Conservation (phyloP, 1,140 invertebrate species). For the Pogonomyrmex barbatus region DNA sequence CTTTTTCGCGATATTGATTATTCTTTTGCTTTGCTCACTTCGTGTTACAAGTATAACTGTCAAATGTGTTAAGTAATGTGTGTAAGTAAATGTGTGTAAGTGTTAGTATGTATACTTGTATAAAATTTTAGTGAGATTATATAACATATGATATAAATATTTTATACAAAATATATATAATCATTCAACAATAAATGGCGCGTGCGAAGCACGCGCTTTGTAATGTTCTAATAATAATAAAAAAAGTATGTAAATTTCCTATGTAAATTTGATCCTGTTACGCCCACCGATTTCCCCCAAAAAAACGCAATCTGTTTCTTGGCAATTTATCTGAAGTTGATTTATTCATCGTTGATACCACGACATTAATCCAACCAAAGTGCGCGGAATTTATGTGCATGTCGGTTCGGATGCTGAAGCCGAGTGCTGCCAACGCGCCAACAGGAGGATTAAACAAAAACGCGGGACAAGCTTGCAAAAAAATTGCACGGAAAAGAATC, state of each 20-base stretch:
- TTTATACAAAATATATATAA: neutral
- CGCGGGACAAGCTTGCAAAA: slow-evolving; percentile 42
- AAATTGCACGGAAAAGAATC: slow-evolving; percentile 29
- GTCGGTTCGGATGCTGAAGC: slow-evolving; percentile 1
- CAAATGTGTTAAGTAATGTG: too few relatives aligned
- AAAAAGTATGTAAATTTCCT: neutral
- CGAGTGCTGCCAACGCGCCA: slow-evolving; percentile 34
- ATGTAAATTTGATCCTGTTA: neutral
- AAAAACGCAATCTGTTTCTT: slow-evolving; percentile 28
- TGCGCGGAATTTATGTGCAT: slow-evolving; percentile 22
- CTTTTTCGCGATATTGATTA: too few relatives aligned
- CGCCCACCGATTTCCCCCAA: neutral
- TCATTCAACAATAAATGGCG: neutral
- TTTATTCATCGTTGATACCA: slow-evolving; percentile 38
- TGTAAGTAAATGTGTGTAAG: too few relatives aligned
- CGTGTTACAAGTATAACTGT: too few relatives aligned
- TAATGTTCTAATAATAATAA: slow-evolving; percentile 6
- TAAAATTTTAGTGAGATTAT: too few relatives aligned
- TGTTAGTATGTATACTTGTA: too few relatives aligned
- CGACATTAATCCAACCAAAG: slow-evolving; percentile 50
- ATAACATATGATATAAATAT: too few relatives aligned
- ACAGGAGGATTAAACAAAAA: slow-evolving; percentile 42
- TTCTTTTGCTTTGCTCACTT: too few relatives aligned
- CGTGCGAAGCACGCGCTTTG: too few relatives aligned
- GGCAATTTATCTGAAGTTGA: slow-evolving; percentile 46